Evolutionary conservation across 2,113 vertebrate species (phyloP).

Genomic region (Kryptolebias marmoratus): DNA sequence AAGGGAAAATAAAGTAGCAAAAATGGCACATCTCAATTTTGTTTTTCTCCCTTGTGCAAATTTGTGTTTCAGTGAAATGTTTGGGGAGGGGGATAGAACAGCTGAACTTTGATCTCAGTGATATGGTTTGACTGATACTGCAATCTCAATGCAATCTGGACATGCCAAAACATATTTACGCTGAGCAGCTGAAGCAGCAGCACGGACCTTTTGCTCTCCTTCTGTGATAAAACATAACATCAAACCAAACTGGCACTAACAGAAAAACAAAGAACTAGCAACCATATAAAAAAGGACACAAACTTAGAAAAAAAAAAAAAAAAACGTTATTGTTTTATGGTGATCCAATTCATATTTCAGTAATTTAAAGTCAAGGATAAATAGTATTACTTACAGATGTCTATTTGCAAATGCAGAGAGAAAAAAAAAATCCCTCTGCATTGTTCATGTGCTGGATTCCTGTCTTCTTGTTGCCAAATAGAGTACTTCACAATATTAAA

Average conservation of each 20-base stretch:
- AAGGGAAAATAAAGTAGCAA: conserved; percentile 13
- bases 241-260: conserved; percentile 45
- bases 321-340: conserved; percentile 15
- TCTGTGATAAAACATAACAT: conserved; percentile 44
- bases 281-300: conserved; percentile 39
- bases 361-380: conserved; percentile 49
- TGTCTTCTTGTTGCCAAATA: neutral
- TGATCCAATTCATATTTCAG: conserved; percentile 42
- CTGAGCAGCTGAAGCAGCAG: conserved; percentile 30
- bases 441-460: neutral
- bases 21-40: conserved; percentile 3
- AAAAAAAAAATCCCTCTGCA: neutral
- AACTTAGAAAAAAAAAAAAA: neutral
- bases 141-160: conserved; percentile 4
- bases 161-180: conserved; percentile 28
- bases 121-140: conserved; percentile 28
- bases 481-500: conserved; percentile 20
- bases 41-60: conserved; percentile 5
- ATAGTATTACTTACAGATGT: conserved; percentile 51
- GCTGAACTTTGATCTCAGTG: conserved; percentile 50
- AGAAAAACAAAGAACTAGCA: conserved; percentile 27
- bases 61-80: neutral
- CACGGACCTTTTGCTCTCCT: conserved; percentile 24
- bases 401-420: neutral
- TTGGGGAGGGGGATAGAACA: too few relatives aligned